A percentile compares a stretch with the other conserved stretches of the same genome.
Conservation (phyloP, 2,113 vertebrate genomes). For the Semnopithecus entellus region DNA sequence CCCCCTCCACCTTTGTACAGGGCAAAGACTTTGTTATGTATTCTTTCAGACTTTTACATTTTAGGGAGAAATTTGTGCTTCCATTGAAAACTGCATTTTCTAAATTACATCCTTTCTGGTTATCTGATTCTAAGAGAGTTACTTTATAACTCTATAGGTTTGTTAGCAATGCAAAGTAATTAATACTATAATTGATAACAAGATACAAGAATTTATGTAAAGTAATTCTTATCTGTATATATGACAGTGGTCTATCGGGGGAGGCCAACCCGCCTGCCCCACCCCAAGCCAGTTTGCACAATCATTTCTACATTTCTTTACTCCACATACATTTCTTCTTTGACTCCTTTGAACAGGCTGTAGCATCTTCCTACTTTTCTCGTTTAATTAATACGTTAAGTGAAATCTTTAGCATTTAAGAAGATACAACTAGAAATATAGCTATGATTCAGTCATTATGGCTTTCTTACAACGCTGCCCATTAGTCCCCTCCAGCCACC, state of each 20-base stretch:
- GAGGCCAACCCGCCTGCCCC: background rate
- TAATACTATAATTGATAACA: background rate
- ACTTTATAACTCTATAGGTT: background rate
- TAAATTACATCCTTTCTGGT: background rate
- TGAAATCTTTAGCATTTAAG: background rate
- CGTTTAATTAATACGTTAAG: background rate
- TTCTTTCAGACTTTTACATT: background rate
- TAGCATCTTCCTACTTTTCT: background rate
- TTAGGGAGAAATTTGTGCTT: background rate
- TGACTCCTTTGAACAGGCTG: background rate
- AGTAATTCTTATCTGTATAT: background rate
- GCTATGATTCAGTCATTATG: background rate
- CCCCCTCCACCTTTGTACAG: no score
- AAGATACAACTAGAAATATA: background rate
- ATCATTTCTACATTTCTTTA: background rate
- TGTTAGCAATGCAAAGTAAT: background rate
- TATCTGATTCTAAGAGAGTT: background rate
- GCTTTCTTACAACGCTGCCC: background rate
- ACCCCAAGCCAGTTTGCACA: background rate
- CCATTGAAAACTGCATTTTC: background rate
- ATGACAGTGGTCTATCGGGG: background rate
- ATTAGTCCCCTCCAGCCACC: background rate
- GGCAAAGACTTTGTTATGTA: background rate
- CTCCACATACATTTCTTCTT: background rate
- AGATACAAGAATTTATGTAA: background rate